Evolutionary conservation across 2,888 invertebrate genomes (phyloP).

Genomic region (Drosophila colorata): DNA sequence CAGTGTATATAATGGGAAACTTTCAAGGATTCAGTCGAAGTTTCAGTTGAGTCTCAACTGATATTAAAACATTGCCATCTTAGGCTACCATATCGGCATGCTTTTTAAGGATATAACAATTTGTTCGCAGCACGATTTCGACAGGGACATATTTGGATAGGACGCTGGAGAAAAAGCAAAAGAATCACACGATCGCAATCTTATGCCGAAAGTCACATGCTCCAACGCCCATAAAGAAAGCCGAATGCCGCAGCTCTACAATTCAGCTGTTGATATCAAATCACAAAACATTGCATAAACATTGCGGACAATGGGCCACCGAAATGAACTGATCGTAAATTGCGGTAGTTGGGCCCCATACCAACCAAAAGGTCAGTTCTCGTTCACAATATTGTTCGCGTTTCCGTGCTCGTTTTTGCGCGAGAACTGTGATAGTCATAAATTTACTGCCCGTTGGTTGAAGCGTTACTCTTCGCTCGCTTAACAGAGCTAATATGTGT

Average conservation of each 20-base stretch:
- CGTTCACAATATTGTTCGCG: constrained; percentile 24
- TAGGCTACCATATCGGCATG: constrained; percentile 44
- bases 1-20: constrained; percentile 61
- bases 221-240: constrained; percentile 68
- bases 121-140: constrained; percentile 69
- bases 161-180: constrained; percentile 6
- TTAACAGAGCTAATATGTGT: constrained; percentile 8
- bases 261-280: constrained; percentile 69
- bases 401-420: constrained; percentile 27
- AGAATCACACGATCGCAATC: constrained; percentile 33
- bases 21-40: constrained; percentile 17
- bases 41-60: constrained; percentile 19
- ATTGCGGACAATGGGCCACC: constrained; percentile 73
- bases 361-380: constrained; percentile 38
- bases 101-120: constrained; percentile 72
- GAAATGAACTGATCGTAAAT: constrained; percentile 78
- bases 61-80: constrained; percentile 44
- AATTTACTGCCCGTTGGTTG: constrained; percentile 52
- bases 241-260: constrained; percentile 48
- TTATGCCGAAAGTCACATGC: constrained; percentile 20
- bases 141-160: constrained; percentile 55
- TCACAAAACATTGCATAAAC: constrained; percentile 71
- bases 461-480: constrained; percentile 16
- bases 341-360: constrained; percentile 61
- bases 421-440: constrained; percentile 70